These are phyloP conservation scores for Drosophila suzukii DNA, from an alignment of 1,140 invertebrate species.

Conservation along the genomic window DNA sequence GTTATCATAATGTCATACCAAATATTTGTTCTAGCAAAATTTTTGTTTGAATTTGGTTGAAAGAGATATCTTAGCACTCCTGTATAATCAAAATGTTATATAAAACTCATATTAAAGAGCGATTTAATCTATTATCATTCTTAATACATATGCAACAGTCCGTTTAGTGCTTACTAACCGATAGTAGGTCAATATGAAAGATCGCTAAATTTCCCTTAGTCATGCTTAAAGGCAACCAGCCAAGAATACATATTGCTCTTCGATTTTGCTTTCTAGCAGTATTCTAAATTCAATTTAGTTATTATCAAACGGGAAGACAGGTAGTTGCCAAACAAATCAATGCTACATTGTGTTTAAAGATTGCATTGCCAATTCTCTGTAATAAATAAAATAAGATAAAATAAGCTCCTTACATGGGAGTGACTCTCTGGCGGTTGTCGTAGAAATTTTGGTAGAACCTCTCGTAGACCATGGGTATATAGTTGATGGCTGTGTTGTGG, in stretches of 20 bases:
- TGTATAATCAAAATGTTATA: no score
- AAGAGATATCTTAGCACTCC: no score
- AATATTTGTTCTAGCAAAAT: no score
- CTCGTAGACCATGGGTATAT: slow-evolving; percentile 81
- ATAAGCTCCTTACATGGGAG: slow-evolving; percentile 60
- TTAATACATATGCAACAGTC: no score
- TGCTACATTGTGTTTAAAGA: background rate
- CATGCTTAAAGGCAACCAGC: background rate
- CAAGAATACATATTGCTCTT: background rate
- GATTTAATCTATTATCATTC: no score
- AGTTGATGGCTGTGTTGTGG: slow-evolving; percentile 77
- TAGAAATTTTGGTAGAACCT: slow-evolving; percentile 78
- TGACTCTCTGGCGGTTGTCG: slow-evolving; percentile 64
- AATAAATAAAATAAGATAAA: no score
- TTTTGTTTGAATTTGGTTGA: no score
- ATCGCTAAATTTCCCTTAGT: background rate
- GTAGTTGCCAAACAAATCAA: background rate
- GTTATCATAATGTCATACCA: no score
- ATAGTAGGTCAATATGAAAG: no score
- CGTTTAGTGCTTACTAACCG: no score
- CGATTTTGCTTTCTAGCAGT: background rate
- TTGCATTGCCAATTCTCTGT: background rate
- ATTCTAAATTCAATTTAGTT: background rate
- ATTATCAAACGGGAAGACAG: background rate
- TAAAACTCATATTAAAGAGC: no score